Base-by-base conservation (phyloP, 2,797 vertebrate genomes). In the Amphiprion clarkii region DNA sequence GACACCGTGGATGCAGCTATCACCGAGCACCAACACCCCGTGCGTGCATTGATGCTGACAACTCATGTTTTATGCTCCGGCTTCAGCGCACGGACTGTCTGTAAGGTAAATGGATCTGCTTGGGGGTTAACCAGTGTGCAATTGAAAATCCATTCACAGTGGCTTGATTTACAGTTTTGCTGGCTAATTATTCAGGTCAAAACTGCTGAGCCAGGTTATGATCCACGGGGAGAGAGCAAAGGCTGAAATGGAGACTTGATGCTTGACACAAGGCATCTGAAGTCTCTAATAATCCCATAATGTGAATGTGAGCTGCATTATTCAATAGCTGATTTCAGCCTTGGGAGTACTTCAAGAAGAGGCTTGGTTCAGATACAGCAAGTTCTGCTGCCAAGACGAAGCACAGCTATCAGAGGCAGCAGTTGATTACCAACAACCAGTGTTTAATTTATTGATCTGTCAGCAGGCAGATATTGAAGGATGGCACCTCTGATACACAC, bases 111-210 rank as follows among this genome's bases (percentile, higher is more conserved):
- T 73, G 42, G 62, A 68, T 89, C 51, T 56, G 58, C 69, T 73
- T 31, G 66, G 48, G 59, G 76, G 72, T 84, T 74, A 71, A 80
- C 64, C 81, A 68, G 67, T 27, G 40, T 63, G 64, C 75, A 79
- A 84, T 85, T 84, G 74, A 86, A 87, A 90, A 85, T 57, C 74
- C 63, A 71, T 89, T 70, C 65, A 60, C 58, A 51, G 27, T 17
- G 21, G 74, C 79, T 85, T 87, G 85, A 91, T 90, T 90, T 88
- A 85, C 66, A 71, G 60, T 68, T 85, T 82, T 85, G 87, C 76
- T 75, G 89, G 77, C 71, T 84, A 74, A 88, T 88, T 83, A 87
- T 89, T 88, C 79, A 68, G 70, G 76, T 83, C 79, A 83, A 86
- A 89, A 87, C 71, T 82, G 84, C 87, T 88, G 86, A 88, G 79